Evolutionary conservation across 2,888 invertebrate species (phyloP), one percentile per base, ranked within the genome.

Genomic region (Smittia sp.): DNA sequence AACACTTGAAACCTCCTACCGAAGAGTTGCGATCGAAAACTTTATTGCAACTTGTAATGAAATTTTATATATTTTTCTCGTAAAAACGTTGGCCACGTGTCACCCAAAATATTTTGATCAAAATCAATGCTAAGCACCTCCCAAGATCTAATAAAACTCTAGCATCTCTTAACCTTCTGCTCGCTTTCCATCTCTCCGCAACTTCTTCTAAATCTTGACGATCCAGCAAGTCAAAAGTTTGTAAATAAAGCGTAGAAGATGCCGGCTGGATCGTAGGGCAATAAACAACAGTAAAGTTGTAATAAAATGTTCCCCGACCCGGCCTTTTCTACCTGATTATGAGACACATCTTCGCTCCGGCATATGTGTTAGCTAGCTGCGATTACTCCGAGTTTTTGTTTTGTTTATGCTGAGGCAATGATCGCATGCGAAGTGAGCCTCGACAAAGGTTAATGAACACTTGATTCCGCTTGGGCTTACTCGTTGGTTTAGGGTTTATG

Each of bases 381-480:
- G 46, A 46, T 46, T 46, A 46, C 46, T 46, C 11, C 4, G 46
- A 46, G 46, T 46, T 66, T n/a, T 66, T 66, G 18, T 27, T 66
- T 27, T 66, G 15, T 15, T 41, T 67, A 27, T 70, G 32, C 54
- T 70, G 24, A 25, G 32, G 70, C 11, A 52, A 68, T 13, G 46
- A 46, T 46, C 46, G 46, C 4, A 46, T 46, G 46, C 32, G 70
- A 70, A 52, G 46, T 54, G 70, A 52, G 54, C 32, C 11, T 32
- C 32, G 11, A 27, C 25, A 70, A 70, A 70, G 70, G 70, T 70
- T 70, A 70, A 70, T 70, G 70, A 70, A 70, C 70, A 70, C 70
- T 15, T 58, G 58, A 22, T 58, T 20, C 24, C 22, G 20, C 22
- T 58, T 18, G 20, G 58, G 18, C 15, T 20, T 24, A 4, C 11